Evolutionary conservation across 2,888 invertebrate genomes (phyloP).

Genomic region (Yponomeuta plumbellus): DNA sequence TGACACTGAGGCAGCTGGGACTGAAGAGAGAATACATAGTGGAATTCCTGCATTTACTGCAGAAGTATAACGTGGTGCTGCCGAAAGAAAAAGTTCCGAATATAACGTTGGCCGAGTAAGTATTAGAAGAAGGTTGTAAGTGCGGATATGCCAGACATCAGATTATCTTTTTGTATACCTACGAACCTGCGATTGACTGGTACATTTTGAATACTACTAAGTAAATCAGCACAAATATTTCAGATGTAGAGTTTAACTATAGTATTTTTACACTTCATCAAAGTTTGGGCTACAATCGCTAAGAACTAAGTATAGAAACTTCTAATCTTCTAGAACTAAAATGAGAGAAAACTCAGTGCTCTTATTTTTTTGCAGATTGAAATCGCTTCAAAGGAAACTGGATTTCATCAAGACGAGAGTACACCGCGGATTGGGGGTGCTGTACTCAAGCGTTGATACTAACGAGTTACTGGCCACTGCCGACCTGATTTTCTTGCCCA

Average conservation of each 20-base stretch:
- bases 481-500: conserved; percentile 11
- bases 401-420: neutral
- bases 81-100: neutral
- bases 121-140: neutral
- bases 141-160: no score
- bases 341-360: no score
- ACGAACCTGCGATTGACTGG: no score
- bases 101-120: conserved; percentile 13
- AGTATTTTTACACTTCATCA: no score
- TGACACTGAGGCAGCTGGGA: conserved; percentile 1
- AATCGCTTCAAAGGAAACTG: conserved; percentile 1
- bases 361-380: conserved; percentile 7
- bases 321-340: no score
- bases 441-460: conserved; percentile 4
- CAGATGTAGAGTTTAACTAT: no score
- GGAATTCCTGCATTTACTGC: neutral
- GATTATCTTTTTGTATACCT: no score
- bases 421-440: neutral
- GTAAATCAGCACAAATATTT: no score
- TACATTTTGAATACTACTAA: no score
- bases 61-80: conserved; percentile 2
- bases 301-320: no score
- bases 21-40: neutral
- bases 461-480: conserved; percentile 16
- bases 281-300: no score